phyloP scores from a whole-genome alignment of 1,140 invertebrate genomes.

The Doryteuthis pealeii region DNA sequence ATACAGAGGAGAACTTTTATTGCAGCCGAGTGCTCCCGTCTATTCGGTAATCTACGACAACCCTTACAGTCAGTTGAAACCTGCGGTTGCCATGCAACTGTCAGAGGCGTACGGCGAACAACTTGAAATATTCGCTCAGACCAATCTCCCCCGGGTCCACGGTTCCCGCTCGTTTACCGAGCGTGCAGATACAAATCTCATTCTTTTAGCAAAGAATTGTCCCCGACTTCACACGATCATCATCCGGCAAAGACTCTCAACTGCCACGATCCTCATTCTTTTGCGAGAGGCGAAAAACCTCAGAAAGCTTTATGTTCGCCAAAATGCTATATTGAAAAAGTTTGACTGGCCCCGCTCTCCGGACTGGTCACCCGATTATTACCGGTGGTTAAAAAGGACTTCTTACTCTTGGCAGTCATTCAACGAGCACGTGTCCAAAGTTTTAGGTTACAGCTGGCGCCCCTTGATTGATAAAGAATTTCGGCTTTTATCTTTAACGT shows the following conservation, averaged over 20 bases:
- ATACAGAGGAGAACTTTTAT: slow-evolving; percentile 34
- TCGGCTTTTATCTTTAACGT: background rate
- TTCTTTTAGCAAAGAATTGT: slow-evolving; percentile 68
- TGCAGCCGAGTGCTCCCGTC: slow-evolving; percentile 52
- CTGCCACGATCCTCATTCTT: slow-evolving; percentile 75
- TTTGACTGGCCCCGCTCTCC: slow-evolving; percentile 59
- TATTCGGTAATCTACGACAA: slow-evolving; percentile 41
- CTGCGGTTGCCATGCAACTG: slow-evolving; percentile 30
- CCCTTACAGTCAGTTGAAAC: slow-evolving; percentile 35
- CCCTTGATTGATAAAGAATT: slow-evolving; percentile 76
- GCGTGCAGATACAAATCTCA: slow-evolving; percentile 67
- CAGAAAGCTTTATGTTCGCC: slow-evolving; percentile 69
- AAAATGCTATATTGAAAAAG: slow-evolving; percentile 66
- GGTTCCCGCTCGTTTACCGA: slow-evolving; percentile 66
- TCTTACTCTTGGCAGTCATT: slow-evolving; percentile 69
- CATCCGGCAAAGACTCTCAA: slow-evolving; percentile 78
- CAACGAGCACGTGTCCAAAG: slow-evolving; percentile 71
- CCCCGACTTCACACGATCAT: slow-evolving; percentile 70
- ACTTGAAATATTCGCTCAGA: slow-evolving; percentile 63
- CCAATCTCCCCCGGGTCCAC: slow-evolving; percentile 67
- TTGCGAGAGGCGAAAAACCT: slow-evolving; percentile 67
- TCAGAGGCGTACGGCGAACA: slow-evolving; percentile 44
- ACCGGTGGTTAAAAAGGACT: slow-evolving; percentile 65
- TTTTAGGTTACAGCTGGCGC: slow-evolving; percentile 72
- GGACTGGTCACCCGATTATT: slow-evolving; percentile 72